Base-by-base conservation (phyloP, 92 coral and sea anemone species). In the Bergia puertoricense region DNA sequence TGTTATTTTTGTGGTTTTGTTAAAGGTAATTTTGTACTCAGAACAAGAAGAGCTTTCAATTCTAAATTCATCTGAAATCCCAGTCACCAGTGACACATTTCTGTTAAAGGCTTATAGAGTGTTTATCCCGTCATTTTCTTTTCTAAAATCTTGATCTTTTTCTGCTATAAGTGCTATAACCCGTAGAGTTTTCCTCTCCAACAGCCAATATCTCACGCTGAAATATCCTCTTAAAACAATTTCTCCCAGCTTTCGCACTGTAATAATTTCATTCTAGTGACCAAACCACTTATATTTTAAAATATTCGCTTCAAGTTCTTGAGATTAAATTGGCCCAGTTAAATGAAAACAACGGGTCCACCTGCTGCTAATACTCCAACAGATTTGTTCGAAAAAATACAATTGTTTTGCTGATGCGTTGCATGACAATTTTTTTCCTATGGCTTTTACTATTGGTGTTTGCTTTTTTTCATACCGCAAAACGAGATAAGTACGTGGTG, bases 311-410 rank as follows among this genome's bases (percentile, higher is more conserved):
- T 10, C 66, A 45, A 38, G 9, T 54, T 46, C 40, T 20, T 16
- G 0, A 13, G 79, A 15, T 84, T 45, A 68, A 48, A 41, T 46
- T 71, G 78, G 38, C 62, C 10, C 16, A 67, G 36, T 82, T n/a
- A 68, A 67, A 82, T 82, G 46, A 41, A 81, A 37, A 74, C 77
- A 74, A 13, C 54, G 23, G 11, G 23, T 20, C n/a, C 11, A 57
- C 78, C 87, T 84, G 87, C 87, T 71, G 77, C 5, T 71, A 69
- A 37, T 13, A 48, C 46, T 23, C 42, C 41, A 51, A 71, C 43
- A 69, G 22, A 13, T 69, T 46, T 69, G 77, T 45, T 44, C 57
- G 30, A 43, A 16, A 51, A 41, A 81, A 82, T n/a, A 3, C 8
- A n/a, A 16, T 83, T 83, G 76, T 15, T 43, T 11, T 83, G 41